A percentile compares a stretch with the other conserved stretches of the same genome.
Conservation (phyloP, 2,797 vertebrate species). For the Melanotaenia trifasciata region DNA sequence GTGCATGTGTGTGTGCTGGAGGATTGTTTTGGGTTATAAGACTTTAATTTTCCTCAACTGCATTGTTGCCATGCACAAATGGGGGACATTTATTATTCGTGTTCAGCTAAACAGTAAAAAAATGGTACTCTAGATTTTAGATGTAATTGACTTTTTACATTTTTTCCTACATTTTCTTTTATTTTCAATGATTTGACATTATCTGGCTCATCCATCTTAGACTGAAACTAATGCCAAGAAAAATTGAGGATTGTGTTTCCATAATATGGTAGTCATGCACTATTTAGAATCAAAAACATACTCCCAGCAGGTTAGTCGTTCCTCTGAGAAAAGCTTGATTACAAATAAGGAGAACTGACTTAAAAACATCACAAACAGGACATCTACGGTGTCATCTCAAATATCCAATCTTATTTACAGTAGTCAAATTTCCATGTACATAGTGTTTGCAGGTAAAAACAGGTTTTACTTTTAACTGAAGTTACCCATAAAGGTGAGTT, state of each 20-base stretch:
- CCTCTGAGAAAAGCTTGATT: constrained; percentile 26
- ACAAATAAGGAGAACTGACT: constrained; percentile 2
- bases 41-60: neutral
- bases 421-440: constrained; percentile 18
- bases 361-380: constrained; percentile 20
- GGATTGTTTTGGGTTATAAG: neutral
- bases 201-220: neutral
- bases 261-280: constrained; percentile 17
- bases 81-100: neutral
- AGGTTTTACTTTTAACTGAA: constrained; percentile 43
- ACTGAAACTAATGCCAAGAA: constrained; percentile 17
- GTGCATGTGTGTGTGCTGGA: neutral
- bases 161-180: neutral
- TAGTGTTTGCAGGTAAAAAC: constrained; percentile 26
- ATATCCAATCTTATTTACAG: neutral
- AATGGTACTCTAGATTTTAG: neutral
- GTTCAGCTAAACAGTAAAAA: neutral
- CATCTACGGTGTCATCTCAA: constrained; percentile 10
- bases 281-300: constrained; percentile 20
- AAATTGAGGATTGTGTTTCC: constrained; percentile 39
- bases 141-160: neutral
- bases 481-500: constrained; percentile 51
- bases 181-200: neutral
- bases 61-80: neutral
- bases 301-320: constrained; percentile 7